These are phyloP conservation scores for Rapana venosa DNA, from an alignment of 2,888 invertebrate genomes.

Conservation along the genomic window DNA sequence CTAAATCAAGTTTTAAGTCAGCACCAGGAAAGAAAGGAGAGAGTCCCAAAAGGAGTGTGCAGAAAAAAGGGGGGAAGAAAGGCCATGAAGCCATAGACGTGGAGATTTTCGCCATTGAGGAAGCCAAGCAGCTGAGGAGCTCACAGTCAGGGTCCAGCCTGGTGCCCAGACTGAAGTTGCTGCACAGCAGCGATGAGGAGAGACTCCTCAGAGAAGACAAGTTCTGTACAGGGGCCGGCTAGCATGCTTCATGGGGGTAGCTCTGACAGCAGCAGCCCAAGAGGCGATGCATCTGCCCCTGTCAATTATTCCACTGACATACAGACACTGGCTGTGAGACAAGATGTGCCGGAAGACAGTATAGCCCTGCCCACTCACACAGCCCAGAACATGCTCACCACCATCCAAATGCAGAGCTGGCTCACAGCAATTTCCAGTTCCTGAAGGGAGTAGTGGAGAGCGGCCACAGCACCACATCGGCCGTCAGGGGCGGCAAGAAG, in stretches of 20 bases:
- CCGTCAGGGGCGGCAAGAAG: neutral
- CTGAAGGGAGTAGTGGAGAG: neutral
- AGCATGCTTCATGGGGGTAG: neutral
- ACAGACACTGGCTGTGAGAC: neutral
- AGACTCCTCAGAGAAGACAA: constrained; percentile 36
- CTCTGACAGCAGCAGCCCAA: neutral
- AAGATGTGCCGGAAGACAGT: neutral
- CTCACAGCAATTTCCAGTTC: constrained; percentile 32
- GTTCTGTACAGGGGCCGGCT: constrained; percentile 28
- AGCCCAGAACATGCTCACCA: neutral
- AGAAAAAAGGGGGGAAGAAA: constrained; percentile 36
- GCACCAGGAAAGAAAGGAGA: neutral
- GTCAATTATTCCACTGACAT: constrained; percentile 34
- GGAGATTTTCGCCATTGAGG: constrained; percentile 67
- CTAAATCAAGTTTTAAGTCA: neutral
- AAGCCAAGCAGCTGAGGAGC: constrained; percentile 57
- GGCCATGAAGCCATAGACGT: constrained; percentile 64
- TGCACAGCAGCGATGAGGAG: constrained; percentile 66
- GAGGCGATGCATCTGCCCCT: neutral
- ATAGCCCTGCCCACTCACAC: neutral
- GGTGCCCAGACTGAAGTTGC: constrained; percentile 65
- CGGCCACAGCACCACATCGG: neutral
- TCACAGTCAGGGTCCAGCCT: constrained; percentile 53
- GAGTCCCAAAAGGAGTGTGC: constrained; percentile 42
- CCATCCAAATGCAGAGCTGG: constrained; percentile 25